These are phyloP conservation scores for Aricia artaxerxes DNA, from an alignment of 2,888 invertebrate genomes.

Conservation along the genomic window DNA sequence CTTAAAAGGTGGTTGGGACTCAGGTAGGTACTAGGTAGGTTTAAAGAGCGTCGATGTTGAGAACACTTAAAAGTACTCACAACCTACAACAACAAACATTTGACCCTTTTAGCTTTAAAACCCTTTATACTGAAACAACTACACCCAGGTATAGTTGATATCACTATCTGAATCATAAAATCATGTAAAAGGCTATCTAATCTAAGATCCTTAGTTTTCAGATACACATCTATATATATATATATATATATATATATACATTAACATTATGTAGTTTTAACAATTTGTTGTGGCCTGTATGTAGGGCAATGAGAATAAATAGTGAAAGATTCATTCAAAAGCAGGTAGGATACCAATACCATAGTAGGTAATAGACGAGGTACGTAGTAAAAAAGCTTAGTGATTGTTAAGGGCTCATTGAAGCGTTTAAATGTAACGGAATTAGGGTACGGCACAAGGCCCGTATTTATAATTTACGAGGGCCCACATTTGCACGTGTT, in stretches of 20 bases:
- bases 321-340: neutral
- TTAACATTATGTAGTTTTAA: neutral
- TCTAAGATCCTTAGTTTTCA: too few relatives aligned
- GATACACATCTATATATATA: too few relatives aligned
- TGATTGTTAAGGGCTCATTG: neutral
- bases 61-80: neutral
- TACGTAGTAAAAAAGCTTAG: neutral
- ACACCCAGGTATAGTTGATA: neutral
- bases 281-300: neutral
- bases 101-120: neutral
- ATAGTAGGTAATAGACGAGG: neutral
- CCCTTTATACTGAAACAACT: neutral
- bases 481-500: constrained; percentile 12
- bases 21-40: neutral
- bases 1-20: neutral
- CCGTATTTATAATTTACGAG: constrained; percentile 17
- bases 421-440: constrained; percentile 1
- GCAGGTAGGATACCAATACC: neutral
- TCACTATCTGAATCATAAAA: neutral
- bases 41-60: neutral
- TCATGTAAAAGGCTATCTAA: too few relatives aligned
- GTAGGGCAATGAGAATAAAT: neutral
- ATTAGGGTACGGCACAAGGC: constrained; percentile 15
- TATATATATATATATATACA: too few relatives aligned
- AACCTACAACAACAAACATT: neutral